phyloP scores from a whole-genome alignment of 64 coral and sea anemone genomes.

The Montipora efflorescens region DNA sequence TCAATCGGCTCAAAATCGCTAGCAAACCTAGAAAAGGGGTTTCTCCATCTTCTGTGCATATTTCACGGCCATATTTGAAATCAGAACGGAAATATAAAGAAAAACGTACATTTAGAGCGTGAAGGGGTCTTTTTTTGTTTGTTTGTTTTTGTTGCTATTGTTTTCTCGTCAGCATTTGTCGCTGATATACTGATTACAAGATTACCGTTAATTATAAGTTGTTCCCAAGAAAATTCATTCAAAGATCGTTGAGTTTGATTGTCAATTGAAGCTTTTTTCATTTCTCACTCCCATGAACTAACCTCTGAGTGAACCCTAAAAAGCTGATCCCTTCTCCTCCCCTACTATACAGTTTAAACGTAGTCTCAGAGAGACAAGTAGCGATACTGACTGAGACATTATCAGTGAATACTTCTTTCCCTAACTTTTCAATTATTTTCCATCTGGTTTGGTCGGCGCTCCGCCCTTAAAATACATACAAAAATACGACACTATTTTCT shows the following conservation, averaged over 20 bases:
- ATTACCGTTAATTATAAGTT: neutral
- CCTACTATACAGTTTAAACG: too few species aligned
- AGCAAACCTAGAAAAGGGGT: neutral
- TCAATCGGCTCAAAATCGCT: neutral
- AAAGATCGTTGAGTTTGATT: neutral
- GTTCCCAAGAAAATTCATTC: neutral
- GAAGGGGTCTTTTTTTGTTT: neutral
- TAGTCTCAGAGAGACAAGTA: too few species aligned
- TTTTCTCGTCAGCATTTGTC: neutral
- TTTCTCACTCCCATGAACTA: neutral
- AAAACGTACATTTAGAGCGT: neutral
- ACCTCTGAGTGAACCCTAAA: neutral
- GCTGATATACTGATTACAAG: constrained; percentile 1
- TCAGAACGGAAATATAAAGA: neutral
- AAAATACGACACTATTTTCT: too few species aligned
- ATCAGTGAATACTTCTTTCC: too few species aligned
- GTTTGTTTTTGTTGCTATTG: neutral
- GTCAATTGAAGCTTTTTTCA: constrained; percentile 2
- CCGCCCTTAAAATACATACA: too few species aligned
- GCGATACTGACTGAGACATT: too few species aligned
- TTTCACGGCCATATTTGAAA: neutral
- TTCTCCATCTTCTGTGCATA: neutral
- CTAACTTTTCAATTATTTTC: too few species aligned
- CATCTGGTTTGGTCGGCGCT: too few species aligned
- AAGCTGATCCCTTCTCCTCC: neutral